Base-by-base conservation (phyloP, 2,888 invertebrate species). In the Allolobophora icterica region DNA sequence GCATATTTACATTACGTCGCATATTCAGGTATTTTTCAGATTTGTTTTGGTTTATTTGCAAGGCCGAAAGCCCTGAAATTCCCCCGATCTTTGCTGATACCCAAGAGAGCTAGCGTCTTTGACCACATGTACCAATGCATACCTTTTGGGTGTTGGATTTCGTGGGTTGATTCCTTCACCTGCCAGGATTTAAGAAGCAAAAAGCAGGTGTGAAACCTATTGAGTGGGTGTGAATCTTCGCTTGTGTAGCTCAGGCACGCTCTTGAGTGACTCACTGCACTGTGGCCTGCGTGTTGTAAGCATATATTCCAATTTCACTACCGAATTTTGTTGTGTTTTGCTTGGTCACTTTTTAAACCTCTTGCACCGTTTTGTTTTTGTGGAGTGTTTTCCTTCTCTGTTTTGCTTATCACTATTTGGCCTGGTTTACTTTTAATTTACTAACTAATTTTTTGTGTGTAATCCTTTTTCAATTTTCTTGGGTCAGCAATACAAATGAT, bases 21-120 rank as follows among this genome's bases (percentile, higher is more conserved):
- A n/a, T 71, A 71, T 71, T n/a, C n/a, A 71, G n/a, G 71, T 71
- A 30, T 30, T 17, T 71, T 30, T 71, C 71, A n/a, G 30, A 71
- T 71, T 71, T 71, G 71, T 87, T 87, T 38, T 87, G 5, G 8
- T 87, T 87, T 87, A 34, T 91, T 30, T 58, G 33, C 35, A 93
- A 95, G 95, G 92, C 95, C 95, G n/a, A 95, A 94, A 91, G 94
- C 94, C 38, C 92, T 95, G 90, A 95, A 95, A 92, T 93, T 95
- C 92, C 92, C 95, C 0, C 93, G 94, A 40, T 93, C 93, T 35
- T 92, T 94, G 91, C 92, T 95, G 92, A 94, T 95, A 91, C 95
- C 95, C 4, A 95, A 95, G 94, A 94, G 94, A 90, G 94, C 94
- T 33, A 92, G 93, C 4, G 93, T 95, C 38, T 95, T 93, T 92